Evolutionary conservation across 2,888 invertebrate genomes (phyloP), one percentile per base, ranked within the genome.

Genomic region (Hecatera dysodea): DNA sequence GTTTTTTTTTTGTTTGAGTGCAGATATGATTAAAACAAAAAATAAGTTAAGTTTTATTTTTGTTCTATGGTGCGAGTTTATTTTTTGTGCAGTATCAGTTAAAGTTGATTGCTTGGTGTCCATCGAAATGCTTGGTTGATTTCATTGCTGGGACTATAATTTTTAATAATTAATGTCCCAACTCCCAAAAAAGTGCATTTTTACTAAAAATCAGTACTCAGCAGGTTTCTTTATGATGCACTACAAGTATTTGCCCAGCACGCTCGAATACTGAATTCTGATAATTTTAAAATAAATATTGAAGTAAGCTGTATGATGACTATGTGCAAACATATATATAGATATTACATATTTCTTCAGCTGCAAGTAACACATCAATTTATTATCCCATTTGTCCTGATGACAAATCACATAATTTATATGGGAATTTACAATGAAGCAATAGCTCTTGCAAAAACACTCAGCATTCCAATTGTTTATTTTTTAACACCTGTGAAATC

Each of bases 341-440:
- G 46, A 33, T n/a, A 68, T 62, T 59, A 57, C 48, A 53, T 59
- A 59, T 42, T n/a, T 27, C 52, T 50, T 59, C 11, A 44, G 24
- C 17, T 39, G 24, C 59, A 64, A 55, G 39, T 65, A 39, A 62
- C 62, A 39, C 27, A 59, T 62, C 4, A 24, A 56, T 57, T 44
- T 50, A 61, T 66, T 53, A 59, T 46, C 39, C 50, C 36, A n/a
- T 67, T 72, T 73, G 62, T 73, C 81, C 74, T 78, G 70, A 50
- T 78, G 70, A 74, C 59, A 50, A 81, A 80, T 65, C 56, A 39
- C 50, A 33, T 24, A n/a, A 44, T 44, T 15, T 39, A 1, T 44
- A 53, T 48, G 70, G 70, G 74, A 65, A 74, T 74, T 80, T 62
- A 70, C 81, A 56, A 19, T 50, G 22, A 59, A 70, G 17, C 36